Percentiles rank a stretch among this genome's conserved stretches.
Conservation (phyloP, 2,797 vertebrate genomes). For the Pantherophis vulpinus region DNA sequence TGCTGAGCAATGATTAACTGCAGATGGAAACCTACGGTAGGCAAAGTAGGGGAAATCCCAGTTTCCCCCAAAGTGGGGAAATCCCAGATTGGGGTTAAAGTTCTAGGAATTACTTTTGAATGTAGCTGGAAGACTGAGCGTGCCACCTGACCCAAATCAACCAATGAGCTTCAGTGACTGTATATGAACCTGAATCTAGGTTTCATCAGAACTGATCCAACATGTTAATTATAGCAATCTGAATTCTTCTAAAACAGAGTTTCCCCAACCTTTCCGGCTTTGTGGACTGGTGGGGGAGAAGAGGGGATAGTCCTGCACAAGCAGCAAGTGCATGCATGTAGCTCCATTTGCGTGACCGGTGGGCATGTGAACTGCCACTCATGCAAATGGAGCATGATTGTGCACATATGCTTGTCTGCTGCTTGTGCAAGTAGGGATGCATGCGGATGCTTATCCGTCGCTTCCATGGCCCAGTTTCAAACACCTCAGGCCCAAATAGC, state of each 20-base stretch:
- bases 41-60: not conserved
- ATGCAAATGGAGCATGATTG: not conserved
- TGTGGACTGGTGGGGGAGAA: too few species aligned
- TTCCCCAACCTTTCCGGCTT: not conserved
- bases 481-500: not conserved
- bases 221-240: not conserved
- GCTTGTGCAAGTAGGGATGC: not conserved
- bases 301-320: not conserved
- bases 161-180: not conserved
- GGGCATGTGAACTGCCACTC: not conserved
- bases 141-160: not conserved
- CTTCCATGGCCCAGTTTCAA: too few species aligned
- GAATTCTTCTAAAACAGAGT: not conserved
- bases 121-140: not conserved
- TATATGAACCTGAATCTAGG: not conserved
- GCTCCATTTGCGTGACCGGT: not conserved
- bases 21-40: not conserved
- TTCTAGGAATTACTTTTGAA: not conserved
- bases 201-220: not conserved
- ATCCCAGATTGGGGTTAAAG: not conserved
- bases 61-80: not conserved
- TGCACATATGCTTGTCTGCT: not conserved
- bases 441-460: accelerated
- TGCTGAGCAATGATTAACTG: not conserved
- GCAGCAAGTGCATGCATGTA: not conserved